A percentile compares a stretch with the other conserved stretches of the same genome.
Evolutionary conservation across 2,113 vertebrate species (phyloP).

Genomic region (Clinocottus analis): DNA sequence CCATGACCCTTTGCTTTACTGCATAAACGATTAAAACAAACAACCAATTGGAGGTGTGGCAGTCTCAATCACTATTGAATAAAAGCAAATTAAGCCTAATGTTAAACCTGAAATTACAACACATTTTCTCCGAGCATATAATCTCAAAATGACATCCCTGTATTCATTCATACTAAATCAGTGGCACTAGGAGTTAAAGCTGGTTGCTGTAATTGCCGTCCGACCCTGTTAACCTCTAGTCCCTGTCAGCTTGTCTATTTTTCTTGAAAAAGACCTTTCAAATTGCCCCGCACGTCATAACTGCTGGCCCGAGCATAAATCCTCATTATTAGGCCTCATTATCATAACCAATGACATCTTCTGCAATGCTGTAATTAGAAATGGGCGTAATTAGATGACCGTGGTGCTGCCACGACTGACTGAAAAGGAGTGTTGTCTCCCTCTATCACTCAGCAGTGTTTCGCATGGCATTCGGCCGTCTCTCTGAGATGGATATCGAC

Average conservation of each 20-base stretch:
- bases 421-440: conserved; percentile 8
- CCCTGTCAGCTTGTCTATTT: conserved; percentile 15
- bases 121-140: neutral
- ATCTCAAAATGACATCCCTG: too few species aligned
- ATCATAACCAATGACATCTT: conserved; percentile 55
- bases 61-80: conserved; percentile 2
- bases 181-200: neutral
- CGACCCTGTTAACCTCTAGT: neutral
- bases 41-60: neutral
- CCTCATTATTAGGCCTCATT: conserved; percentile 42
- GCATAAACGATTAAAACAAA: conserved; percentile 2
- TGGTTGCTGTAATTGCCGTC: conserved; percentile 24
- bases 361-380: conserved; percentile 57
- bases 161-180: too few species aligned
- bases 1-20: neutral
- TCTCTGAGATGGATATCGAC: conserved; percentile 34
- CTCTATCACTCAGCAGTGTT: conserved; percentile 10
- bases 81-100: conserved; percentile 9
- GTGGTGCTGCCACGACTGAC: conserved; percentile 37
- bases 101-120: conserved; percentile 25
- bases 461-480: conserved; percentile 3
- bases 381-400: conserved; percentile 48
- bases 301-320: conserved; percentile 37
- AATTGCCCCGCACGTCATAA: conserved; percentile 34
- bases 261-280: conserved; percentile 28